Evolutionary conservation across 1,140 invertebrate genomes (phyloP), one percentile per base, ranked within the genome.

Genomic region (Pseudomyrmex sp.): DNA sequence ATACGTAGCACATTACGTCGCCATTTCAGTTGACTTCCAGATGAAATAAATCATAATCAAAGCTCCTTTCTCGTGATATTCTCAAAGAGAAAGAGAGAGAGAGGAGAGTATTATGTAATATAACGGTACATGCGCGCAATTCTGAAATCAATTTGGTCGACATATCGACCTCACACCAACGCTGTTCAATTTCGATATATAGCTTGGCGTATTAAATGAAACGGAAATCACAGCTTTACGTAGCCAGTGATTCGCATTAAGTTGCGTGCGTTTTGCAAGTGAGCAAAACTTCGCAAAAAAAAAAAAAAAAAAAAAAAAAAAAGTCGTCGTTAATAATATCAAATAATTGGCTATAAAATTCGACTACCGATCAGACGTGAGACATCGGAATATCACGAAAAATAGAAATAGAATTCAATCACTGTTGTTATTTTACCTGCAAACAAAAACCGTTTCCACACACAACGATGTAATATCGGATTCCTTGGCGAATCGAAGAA

Each of bases 151-250:
- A 77, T 83, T 79, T 61, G 20, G 10, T 23, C 18, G 82, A 58
- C 63, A 61, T 79, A 76, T 83, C 20, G 44, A 74, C 61, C 58
- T 84, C 61, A 79, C 61, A 79, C 77, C 69, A 62, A n/a, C 35
- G 15, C 44, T 23, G 20, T 48, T 50, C 13, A 84, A 82, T 75
- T 63, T 75, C 23, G 75, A 35, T 46, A 63, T 18, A 23, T 68
- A 48, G 44, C 69, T 79, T 44, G 18, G 3, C n/a, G 48, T 84
- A 69, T 84, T 84, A 79, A 84, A 84, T 62, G 46, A 84, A 79
- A 68, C 56, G 63, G 20, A 84, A 77, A 84, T 79, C 54, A 77
- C 61, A 84, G 52, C 74, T 79, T 79, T 84, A 63, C 65, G 44
- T 23, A 69, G 13, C 8, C 82, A 68, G 52, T 66, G 61, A 77